Evolutionary conservation across 2,113 vertebrate species (phyloP).

Genomic region (Mobula birostris): DNA sequence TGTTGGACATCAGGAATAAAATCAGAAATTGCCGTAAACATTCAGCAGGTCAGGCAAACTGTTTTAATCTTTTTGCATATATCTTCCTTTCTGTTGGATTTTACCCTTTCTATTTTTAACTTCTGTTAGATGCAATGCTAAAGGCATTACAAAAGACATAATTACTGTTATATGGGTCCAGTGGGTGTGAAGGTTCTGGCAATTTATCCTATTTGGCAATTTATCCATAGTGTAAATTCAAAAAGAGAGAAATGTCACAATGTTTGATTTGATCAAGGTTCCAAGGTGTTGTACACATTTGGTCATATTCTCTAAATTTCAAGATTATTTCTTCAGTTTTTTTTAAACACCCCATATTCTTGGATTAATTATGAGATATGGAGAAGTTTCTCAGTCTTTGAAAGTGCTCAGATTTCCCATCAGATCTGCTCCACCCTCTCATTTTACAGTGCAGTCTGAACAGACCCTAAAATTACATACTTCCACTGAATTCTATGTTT

Average conservation of each 20-base stretch:
- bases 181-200: background rate
- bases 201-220: background rate
- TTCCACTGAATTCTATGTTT: background rate
- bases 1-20: no score
- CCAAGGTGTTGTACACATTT: background rate
- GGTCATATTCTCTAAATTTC: background rate
- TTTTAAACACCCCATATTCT: background rate
- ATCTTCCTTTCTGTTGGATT: background rate
- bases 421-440: background rate
- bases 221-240: background rate
- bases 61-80: background rate
- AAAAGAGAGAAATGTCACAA: background rate
- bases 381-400: background rate
- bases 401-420: background rate
- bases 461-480: background rate
- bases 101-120: background rate
- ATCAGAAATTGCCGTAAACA: no score
- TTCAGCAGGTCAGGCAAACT: no score
- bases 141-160: background rate
- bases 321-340: background rate
- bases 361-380: background rate
- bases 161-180: background rate
- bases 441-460: background rate
- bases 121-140: background rate
- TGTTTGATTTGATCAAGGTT: background rate